Base-by-base conservation (phyloP, 2,888 invertebrate genomes). In the Callosobruchus maculatus region DNA sequence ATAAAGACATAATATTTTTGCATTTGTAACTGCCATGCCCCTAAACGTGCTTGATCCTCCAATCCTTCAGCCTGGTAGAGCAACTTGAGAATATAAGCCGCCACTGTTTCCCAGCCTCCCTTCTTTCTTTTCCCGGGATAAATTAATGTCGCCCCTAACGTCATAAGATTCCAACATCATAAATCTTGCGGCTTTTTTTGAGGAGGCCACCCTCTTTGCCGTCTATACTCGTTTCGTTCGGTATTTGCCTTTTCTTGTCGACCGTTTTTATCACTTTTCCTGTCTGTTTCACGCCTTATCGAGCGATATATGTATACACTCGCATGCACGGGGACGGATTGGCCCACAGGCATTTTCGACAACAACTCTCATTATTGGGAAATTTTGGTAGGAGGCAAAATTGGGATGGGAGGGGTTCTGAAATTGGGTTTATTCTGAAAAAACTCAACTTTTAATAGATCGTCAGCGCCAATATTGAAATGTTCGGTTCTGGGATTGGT, bases 211-310 rank as follows among this genome's bases (percentile, higher is more conserved):
- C 26, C 70, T 26, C 26, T 70, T 70, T 21, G 70, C 22, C 70
- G 26, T 70, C 26, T 26, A 26, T 70, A 26, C 70, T 21, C 70
- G 70, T 26, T 70, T 26, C 26, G 26, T 31, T 49, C 30, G 22
- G 30, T 30, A 49, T 20, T 26, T 71, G 31, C 71, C 49, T 71
- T 71, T 71, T 49, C 31, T 49, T 71, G 71, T 71, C 30, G 68
- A 21, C 21, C 21, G 68, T 21, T 68, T 68, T 68, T 68, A 21
- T 68, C 22, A 22, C 68, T 22, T 71, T 71, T 49, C 31, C 71
- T 71, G 71, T 71, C 71, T 49, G 71, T 71, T 71, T 71, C 71
- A 71, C 71, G 31, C 71, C 26, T 71, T 31, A 71, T 71, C 70
- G 26, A 70, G 21, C 49, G 49, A 49, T 13, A 49, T 49, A 49